Evolutionary conservation across 2,113 vertebrate species (phyloP), one percentile per base, ranked within the genome.

Genomic region (Myxocyprinus asiaticus): DNA sequence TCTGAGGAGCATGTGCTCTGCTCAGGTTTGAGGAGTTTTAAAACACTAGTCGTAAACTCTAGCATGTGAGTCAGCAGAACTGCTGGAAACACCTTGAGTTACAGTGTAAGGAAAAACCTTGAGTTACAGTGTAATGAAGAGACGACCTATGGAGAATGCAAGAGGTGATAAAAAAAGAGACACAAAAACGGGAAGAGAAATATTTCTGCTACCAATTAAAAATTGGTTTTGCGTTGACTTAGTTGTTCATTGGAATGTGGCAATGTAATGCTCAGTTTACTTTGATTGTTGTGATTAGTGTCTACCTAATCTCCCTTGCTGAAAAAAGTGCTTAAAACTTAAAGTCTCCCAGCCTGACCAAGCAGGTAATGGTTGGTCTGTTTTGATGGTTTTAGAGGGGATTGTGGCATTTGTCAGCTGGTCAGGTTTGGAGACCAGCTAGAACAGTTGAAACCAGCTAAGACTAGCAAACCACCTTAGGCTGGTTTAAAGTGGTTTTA

Each of bases 21-120:
- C 12, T 70, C 9, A 70, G 67, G 50, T 55, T 3, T 33, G 22
- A 22, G 42, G 67, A 55, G 67, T 53, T 14, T 50, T 12, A 55
- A 53, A 69, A 55, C 50, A 14, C 15, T 12, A 69, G 50, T 4
- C 22, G 42, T 69, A 69, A 69, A 69, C 22, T 69, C 12, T 17
- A 14, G 11, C 47, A 69, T 69, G 67, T 53, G 15, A 69, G 22
- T 70, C 22, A 56, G 12, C 10, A 69, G 15, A 69, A 69, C 22
- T 0, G 17, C 48, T 53, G 48, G 5, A 69, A 42, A 69, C 51
- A 68, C 4, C 17, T 33, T 14, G 44, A 69, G 67, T 33, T 69
- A 33, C 22, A 33, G 22, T 33, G 22, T 33, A 33, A 9, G 9
- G 33, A 58, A 4, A n/a, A n/a, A 68, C 4, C 17, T 33, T 14